Base-by-base conservation (phyloP, 2,113 vertebrate species). In the Podarcis cretensis region DNA sequence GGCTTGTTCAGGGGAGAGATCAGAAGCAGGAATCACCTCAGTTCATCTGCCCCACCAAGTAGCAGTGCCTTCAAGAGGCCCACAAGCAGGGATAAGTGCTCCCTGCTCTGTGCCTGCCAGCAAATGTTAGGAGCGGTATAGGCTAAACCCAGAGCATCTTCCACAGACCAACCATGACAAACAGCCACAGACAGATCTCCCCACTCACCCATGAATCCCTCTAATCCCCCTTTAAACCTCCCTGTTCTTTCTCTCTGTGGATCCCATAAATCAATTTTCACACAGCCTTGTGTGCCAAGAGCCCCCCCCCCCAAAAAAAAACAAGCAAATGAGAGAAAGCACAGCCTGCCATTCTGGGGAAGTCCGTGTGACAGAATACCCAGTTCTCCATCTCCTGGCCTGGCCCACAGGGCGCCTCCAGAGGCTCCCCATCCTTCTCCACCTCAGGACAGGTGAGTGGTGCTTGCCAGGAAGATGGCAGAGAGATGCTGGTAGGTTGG, bases 271-370 rank as follows among this genome's bases (percentile, higher is more conserved):
- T 27, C 32, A 40, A 27, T 21, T 20, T 21, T 4, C 20, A 14
- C 5, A 21, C 14, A 6, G 73, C 73, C 5, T 75, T 35, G 16
- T 23, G 35, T 40, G 23, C 25, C 40, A 78, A 48, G 76, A 48
- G 20, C 25, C 40, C 71, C n/a, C 40, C 21, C 48, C 71, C n/a
- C 40, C 21, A 16, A 25, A 40, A 5, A 35, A 40, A 40, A 14
- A 4, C 40, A 48, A 25, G 25, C 25, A 14, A 54, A 25, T 30
- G 10, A 4, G 12, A 30, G 10, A 4, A 5, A 30, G 43, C 40
- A 57, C 35, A 3, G 25, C 30, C n/a, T 8, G 4, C 9, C 32
- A 14, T 10, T 18, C 30, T 0, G 20, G 2, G 0, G 0, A 1
- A 7, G 4, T 3, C 0, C 0, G 81, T 1, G 23, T 0, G 23